Conservation (phyloP, 2,888 invertebrate species). For the Dryobota labecula region DNA sequence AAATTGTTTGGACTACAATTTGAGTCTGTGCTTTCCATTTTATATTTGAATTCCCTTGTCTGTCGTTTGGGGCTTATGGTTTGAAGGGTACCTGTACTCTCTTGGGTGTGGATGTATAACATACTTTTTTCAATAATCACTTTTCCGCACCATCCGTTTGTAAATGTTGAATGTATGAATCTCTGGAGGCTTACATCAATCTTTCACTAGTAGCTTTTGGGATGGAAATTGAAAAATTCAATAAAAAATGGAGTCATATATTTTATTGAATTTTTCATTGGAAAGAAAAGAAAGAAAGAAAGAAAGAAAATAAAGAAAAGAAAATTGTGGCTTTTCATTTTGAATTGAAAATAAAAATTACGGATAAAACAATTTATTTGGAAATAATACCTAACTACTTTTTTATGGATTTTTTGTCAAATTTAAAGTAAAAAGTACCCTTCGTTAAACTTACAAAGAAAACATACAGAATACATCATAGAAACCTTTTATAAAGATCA, state of each 20-base stretch:
- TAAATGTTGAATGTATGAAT: conserved; percentile 33
- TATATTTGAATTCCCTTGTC: conserved; percentile 49
- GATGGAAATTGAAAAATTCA: neutral
- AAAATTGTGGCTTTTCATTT: no score
- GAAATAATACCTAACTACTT: no score
- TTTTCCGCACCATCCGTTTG: conserved; percentile 34
- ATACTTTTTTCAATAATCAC: conserved; percentile 51
- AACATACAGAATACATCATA: neutral
- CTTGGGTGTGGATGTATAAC: conserved; percentile 23
- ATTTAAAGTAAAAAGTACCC: neutral
- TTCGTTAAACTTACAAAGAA: no score
- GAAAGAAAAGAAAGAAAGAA: no score
- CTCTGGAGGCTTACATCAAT: conserved; percentile 33
- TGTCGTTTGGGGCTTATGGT: conserved; percentile 31
- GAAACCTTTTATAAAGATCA: neutral
- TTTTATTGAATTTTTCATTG: no score
- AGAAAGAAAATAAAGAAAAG: no score
- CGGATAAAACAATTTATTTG: no score
- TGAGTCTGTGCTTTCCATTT: conserved; percentile 19
- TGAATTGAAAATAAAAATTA: no score
- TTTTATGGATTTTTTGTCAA: no score
- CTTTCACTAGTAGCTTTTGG: neutral
- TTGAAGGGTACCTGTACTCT: conserved; percentile 30
- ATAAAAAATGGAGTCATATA: no score
- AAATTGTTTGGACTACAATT: conserved; percentile 27